Evolutionary conservation across 2,888 invertebrate genomes (phyloP).

Genomic region (Copidosoma aretas): DNA sequence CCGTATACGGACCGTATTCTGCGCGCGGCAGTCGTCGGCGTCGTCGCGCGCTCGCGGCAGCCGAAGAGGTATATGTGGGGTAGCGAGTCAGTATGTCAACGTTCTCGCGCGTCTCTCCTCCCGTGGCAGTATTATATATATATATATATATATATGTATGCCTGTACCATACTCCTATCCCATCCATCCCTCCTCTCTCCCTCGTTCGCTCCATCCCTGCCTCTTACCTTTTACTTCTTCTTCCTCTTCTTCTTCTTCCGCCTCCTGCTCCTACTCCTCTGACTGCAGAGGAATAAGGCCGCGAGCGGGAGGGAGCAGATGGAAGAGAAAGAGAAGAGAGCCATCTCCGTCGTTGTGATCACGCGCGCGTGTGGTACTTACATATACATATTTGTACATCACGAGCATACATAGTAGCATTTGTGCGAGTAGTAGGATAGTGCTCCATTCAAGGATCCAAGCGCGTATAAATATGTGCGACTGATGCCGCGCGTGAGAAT

Average conservation of each 20-base stretch:
- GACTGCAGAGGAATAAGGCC: conserved; percentile 61
- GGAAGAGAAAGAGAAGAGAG: conserved; percentile 14
- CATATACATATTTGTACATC: conserved; percentile 3
- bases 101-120: conserved; percentile 47
- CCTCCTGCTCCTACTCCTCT: conserved; percentile 2
- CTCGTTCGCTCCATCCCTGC: conserved; percentile 39
- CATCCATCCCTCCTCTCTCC: conserved; percentile 49
- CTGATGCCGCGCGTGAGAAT: conserved; percentile 25
- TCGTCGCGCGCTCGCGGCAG: too few relatives aligned
- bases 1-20: neutral
- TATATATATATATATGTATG: conserved; percentile 44
- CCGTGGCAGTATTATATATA: conserved; percentile 45
- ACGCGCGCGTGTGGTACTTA: neutral
- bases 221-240: too few relatives aligned
- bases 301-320: conserved; percentile 47
- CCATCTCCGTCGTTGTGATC: neutral
- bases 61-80: conserved; percentile 61
- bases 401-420: neutral
- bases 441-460: conserved; percentile 35
- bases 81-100: conserved; percentile 63
- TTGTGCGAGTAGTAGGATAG: neutral
- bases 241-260: conserved; percentile 14
- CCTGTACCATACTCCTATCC: too few relatives aligned
- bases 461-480: neutral
- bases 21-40: conserved; percentile 1